phyloP scores from a whole-genome alignment of 1,140 invertebrate species.

The Pachyrhynchus sulphureomaculatus region DNA sequence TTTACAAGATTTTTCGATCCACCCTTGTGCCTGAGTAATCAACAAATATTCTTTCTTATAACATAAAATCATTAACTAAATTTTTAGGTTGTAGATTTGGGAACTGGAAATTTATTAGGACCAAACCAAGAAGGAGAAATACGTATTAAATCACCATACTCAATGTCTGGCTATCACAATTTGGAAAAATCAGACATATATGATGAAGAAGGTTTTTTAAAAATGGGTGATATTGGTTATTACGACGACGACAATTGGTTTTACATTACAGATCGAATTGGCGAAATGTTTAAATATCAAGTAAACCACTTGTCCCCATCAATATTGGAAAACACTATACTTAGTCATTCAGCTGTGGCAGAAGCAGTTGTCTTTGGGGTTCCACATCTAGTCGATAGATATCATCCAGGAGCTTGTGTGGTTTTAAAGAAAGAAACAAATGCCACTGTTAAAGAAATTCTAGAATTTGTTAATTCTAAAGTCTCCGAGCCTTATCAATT shows the following conservation, averaged over 20 bases:
- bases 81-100: slow-evolving; percentile 32
- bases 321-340: slow-evolving; percentile 71
- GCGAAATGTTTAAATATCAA: slow-evolving; percentile 77
- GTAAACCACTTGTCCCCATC: slow-evolving; percentile 75
- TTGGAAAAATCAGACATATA: slow-evolving; percentile 62
- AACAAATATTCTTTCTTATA: too few relatives aligned
- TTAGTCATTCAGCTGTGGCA: slow-evolving; percentile 61
- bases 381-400: slow-evolving; percentile 60
- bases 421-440: slow-evolving; percentile 47
- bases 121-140: slow-evolving; percentile 34
- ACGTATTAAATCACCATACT: too few relatives aligned
- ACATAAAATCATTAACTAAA: too few relatives aligned
- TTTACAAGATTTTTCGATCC: too few relatives aligned
- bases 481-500: slow-evolving; percentile 36
- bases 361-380: slow-evolving; percentile 71
- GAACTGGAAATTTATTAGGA: slow-evolving; percentile 23
- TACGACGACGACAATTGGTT: slow-evolving; percentile 68
- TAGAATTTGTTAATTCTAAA: slow-evolving; percentile 29
- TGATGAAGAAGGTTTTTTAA: slow-evolving; percentile 64
- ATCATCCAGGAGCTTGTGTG: slow-evolving; percentile 67
- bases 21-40: too few relatives aligned
- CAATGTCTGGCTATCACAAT: too few relatives aligned
- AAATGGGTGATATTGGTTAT: slow-evolving; percentile 76
- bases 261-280: slow-evolving; percentile 73
- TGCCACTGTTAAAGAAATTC: slow-evolving; percentile 28